phyloP scores from a whole-genome alignment of 2,797 vertebrate species.

The Geotrypetes seraphini region DNA sequence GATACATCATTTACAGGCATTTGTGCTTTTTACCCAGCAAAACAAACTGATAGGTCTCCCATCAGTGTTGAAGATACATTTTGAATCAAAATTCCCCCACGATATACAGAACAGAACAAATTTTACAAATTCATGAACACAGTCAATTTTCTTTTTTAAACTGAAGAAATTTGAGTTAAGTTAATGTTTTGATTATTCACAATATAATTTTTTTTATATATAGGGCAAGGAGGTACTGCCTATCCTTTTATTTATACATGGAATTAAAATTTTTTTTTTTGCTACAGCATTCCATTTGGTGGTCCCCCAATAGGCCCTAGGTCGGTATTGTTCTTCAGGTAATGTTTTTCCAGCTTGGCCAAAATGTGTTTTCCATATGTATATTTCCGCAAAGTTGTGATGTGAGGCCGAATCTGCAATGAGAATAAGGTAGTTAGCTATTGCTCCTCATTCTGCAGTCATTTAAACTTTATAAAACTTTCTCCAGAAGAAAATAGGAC shows the following conservation, averaged over 20 bases:
- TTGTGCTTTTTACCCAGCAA: slow-evolving; percentile 79
- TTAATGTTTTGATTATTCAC: slow-evolving; percentile 65
- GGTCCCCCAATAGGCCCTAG: slow-evolving; percentile 90
- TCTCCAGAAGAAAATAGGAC: too few species aligned
- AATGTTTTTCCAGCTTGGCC: slow-evolving; percentile 96
- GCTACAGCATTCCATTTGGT: slow-evolving; percentile 86
- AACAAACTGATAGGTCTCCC: slow-evolving; percentile 61
- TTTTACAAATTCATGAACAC: slow-evolving; percentile 68
- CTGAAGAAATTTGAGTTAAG: slow-evolving; percentile 55
- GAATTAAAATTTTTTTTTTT: slow-evolving; percentile 3
- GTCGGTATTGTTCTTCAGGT: slow-evolving; percentile 92
- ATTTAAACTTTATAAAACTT: too few species aligned
- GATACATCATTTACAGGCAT: slow-evolving; percentile 90
- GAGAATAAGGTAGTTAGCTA: too few species aligned
- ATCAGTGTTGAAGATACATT: slow-evolving; percentile 46
- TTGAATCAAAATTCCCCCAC: slow-evolving; percentile 54
- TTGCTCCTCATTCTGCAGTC: too few species aligned
- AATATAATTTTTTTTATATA: slow-evolving; percentile 33
- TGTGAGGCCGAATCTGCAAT: slow-evolving; percentile 87
- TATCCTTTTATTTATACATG: too few species aligned
- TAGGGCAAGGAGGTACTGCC: background rate
- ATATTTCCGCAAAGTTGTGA: slow-evolving; percentile 92
- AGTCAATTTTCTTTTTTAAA: slow-evolving; percentile 70
- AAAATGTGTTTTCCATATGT: slow-evolving; percentile 97
- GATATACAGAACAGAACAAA: slow-evolving; percentile 64